phyloP scores from a whole-genome alignment of 2,797 vertebrate genomes.

The Takifugu ocellatus region DNA sequence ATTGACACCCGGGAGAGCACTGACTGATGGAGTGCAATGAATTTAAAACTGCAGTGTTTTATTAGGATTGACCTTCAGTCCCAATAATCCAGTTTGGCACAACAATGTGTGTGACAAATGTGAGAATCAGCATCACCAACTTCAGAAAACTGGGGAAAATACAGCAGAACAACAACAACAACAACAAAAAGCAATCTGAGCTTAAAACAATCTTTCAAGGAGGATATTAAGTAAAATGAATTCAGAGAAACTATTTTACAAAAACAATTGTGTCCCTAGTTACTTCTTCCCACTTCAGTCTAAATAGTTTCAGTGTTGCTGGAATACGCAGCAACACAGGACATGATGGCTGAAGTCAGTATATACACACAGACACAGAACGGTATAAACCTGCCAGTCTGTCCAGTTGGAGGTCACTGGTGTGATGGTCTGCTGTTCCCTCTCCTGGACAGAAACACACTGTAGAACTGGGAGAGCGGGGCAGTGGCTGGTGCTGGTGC shows the following conservation, averaged over 20 bases:
- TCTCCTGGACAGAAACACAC: constrained; percentile 29
- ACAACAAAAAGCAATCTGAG: constrained; percentile 29
- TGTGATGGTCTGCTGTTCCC: constrained; percentile 36
- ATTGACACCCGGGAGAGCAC: constrained; percentile 42
- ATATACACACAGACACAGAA: constrained; percentile 51
- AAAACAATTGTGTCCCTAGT: constrained; percentile 60
- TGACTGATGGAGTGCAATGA: constrained; percentile 14
- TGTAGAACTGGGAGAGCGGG: constrained; percentile 28
- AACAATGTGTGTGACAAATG: constrained; percentile 18
- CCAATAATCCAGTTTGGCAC: constrained; percentile 13
- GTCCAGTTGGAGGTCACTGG: constrained; percentile 52
- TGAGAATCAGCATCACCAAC: constrained; percentile 34
- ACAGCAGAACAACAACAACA: constrained; percentile 40
- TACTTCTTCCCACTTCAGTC: constrained; percentile 42
- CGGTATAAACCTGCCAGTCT: constrained; percentile 36
- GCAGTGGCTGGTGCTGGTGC: constrained; percentile 38
- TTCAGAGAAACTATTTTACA: constrained; percentile 62
- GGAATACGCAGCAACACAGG: constrained; percentile 49
- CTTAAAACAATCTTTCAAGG: constrained; percentile 54
- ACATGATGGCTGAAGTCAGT: constrained; percentile 56
- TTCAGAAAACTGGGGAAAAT: constrained; percentile 44
- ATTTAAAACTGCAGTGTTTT: constrained; percentile 13
- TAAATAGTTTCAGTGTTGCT: constrained; percentile 37
- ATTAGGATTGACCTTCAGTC: constrained; percentile 26
- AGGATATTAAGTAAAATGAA: constrained; percentile 58